Conservation (phyloP, 2,888 invertebrate genomes). For the Epinotia brunnichana region DNA sequence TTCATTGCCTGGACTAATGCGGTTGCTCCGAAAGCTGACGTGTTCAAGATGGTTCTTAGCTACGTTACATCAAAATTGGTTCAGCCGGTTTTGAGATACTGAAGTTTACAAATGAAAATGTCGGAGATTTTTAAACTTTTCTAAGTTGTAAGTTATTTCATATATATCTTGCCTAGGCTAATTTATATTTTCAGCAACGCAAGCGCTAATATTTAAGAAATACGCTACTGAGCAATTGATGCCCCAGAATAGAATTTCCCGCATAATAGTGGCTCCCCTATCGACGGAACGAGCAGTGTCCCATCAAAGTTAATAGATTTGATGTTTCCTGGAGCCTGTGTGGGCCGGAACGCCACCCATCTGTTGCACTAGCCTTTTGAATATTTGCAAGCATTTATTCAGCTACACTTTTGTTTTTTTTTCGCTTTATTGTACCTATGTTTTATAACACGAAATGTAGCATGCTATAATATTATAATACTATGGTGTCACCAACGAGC, state of each 20-base stretch:
- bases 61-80: too few species aligned
- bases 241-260: not conserved
- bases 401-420: not conserved
- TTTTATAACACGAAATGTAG: not conserved
- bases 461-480: too few species aligned
- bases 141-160: too few species aligned
- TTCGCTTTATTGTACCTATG: not conserved
- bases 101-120: too few species aligned
- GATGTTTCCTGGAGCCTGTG: conserved; percentile 1
- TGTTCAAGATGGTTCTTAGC: too few species aligned
- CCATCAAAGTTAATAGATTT: conserved; percentile 2
- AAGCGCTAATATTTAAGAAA: not conserved
- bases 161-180: too few species aligned
- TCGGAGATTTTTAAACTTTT: too few species aligned
- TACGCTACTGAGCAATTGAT: not conserved
- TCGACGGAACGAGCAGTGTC: conserved; percentile 3
- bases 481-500: too few species aligned
- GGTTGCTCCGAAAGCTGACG: too few species aligned
- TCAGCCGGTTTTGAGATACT: too few species aligned
- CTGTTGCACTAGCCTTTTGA: conserved; percentile 17
- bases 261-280: not conserved
- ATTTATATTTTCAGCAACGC: not conserved
- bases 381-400: not conserved
- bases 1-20: too few species aligned
- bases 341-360: conserved; percentile 11